phyloP scores from a whole-genome alignment of 2,888 invertebrate species.

The Herminia tarsipennalis region DNA sequence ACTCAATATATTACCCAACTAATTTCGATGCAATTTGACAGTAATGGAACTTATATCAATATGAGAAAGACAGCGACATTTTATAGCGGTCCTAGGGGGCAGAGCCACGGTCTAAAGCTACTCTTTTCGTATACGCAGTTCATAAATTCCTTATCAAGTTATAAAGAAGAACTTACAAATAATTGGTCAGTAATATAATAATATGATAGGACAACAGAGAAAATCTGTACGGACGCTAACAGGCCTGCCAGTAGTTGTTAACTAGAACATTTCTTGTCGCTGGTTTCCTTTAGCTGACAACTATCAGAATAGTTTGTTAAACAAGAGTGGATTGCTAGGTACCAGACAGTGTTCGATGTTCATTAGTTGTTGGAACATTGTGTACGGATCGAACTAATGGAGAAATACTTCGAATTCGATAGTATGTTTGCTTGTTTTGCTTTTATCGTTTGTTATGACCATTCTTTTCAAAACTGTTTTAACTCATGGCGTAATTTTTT shows the following conservation, averaged over 20 bases:
- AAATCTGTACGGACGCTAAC: conserved; percentile 44
- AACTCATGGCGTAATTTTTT: no score
- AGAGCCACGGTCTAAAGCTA: no score
- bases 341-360: conserved; percentile 49
- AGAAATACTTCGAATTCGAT: conserved; percentile 24
- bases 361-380: conserved; percentile 52
- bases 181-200: conserved; percentile 51
- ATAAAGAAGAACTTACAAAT: conserved; percentile 35
- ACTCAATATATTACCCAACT: no score
- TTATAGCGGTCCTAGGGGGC: no score
- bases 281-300: conserved; percentile 60
- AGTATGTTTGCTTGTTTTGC: conserved; percentile 13
- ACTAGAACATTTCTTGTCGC: conserved; percentile 62
- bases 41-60: no score
- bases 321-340: conserved; percentile 46
- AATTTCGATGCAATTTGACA: no score
- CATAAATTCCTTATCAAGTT: conserved; percentile 21
- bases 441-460: conserved; percentile 13
- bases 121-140: conserved; percentile 19
- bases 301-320: conserved; percentile 58
- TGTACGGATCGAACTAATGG: conserved; percentile 44
- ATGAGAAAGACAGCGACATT: no score
- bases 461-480: no score
- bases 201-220: conserved; percentile 46
- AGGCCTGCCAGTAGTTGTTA: conserved; percentile 55